These are phyloP conservation scores for Argyrosomus japonicus DNA, from an alignment of 2,113 vertebrate species.

Conservation along the genomic window DNA sequence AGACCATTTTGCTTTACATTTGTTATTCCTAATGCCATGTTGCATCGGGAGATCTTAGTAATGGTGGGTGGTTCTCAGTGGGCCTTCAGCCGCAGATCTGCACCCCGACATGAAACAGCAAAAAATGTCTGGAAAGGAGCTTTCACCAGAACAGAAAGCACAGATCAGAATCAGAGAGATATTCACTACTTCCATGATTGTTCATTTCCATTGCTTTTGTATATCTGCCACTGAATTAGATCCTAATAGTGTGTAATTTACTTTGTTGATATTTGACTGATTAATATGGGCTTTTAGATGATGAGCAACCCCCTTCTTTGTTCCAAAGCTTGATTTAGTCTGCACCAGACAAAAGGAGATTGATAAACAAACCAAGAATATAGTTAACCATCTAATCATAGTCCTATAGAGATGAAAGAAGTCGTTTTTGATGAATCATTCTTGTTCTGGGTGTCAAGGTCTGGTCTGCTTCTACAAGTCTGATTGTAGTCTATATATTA, in stretches of 20 bases:
- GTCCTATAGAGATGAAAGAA: no score
- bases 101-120: constrained; percentile 57
- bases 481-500: not conserved
- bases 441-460: not conserved
- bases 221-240: constrained; percentile 66
- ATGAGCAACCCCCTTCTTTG: constrained; percentile 49
- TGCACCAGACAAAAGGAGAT: constrained; percentile 3
- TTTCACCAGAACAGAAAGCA: constrained; percentile 19
- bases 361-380: constrained; percentile 19
- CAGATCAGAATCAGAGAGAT: constrained; percentile 30
- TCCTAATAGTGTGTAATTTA: constrained; percentile 72
- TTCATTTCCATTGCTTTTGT: constrained; percentile 70
- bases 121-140: constrained; percentile 46
- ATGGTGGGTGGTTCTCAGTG: constrained; percentile 64
- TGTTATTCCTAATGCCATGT: constrained; percentile 71
- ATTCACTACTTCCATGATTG: constrained; percentile 17
- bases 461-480: not conserved
- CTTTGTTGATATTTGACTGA: constrained; percentile 76
- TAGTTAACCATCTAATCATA: not conserved
- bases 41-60: constrained; percentile 60
- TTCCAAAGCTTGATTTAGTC: constrained; percentile 44
- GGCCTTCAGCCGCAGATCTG: constrained; percentile 54
- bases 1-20: constrained; percentile 74
- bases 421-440: not conserved
- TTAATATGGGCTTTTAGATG: constrained; percentile 70